Evolutionary conservation across 2,113 vertebrate genomes (phyloP), one percentile per base, ranked within the genome.

Genomic region (Platycercus adscitus): DNA sequence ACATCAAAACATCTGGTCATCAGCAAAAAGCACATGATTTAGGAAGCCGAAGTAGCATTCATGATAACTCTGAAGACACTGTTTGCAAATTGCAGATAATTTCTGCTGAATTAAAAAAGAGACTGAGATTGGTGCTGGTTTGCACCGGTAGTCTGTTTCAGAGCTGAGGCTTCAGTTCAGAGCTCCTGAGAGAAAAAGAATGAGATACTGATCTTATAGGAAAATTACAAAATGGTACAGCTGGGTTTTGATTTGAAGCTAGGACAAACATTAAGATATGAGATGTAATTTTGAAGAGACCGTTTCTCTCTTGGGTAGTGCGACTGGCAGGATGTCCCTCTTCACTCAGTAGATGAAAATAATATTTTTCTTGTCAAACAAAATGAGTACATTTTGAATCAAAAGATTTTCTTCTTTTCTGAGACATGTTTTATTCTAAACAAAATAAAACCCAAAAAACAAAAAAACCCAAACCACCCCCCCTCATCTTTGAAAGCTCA

Each of bases 201-300:
- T 29, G 35, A 68, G 16, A 63, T 17, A 15, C 3, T 47, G 44
- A 2, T 47, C 23, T 33, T 71, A 49, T 17, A 69, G 63, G 58
- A 86, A 88, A 84, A 82, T 43, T 65, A 28, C 53, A 46, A 66
- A 69, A 86, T 46, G 14, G 20, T 60, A 17, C 44, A 70, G 39
- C 43, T 89, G 43, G 43, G 29, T 46, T 55, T 90, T 83, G 35
- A 39, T 78, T 94, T 84, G 43, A 88, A 24, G 31, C 23, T 61
- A 52, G 49, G 66, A 91, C 49, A 53, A 80, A 85, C 52, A 58
- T 18, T 88, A 68, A 66, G 25, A 64, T 29, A 52, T 41, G 33
- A 88, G 29, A 35, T 71, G 35, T 35, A 60, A 55, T 88, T 96
- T 73, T 90, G 16, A 44, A 78, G 33, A 90, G 50, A 96, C 24